These are phyloP conservation scores for Bubo blakistoni DNA, from an alignment of 2,113 vertebrate genomes.

Conservation along the genomic window DNA sequence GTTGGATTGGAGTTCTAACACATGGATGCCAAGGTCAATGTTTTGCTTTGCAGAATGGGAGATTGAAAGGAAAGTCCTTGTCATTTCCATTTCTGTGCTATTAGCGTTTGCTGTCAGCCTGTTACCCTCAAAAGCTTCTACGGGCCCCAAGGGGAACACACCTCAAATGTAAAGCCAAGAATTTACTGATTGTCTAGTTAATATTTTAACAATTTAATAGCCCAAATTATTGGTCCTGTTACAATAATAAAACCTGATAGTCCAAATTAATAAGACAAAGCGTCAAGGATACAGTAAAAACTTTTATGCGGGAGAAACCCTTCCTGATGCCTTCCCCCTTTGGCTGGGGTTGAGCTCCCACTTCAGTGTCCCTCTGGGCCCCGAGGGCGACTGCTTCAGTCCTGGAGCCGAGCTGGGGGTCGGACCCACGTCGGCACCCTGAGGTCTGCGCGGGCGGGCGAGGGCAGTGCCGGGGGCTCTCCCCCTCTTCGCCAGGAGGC, in stretches of 20 bases:
- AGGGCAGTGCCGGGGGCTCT: neutral
- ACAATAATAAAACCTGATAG: neutral
- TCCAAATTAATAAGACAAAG: neutral
- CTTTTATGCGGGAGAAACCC: neutral
- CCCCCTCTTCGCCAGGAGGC: neutral
- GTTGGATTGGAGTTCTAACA: neutral
- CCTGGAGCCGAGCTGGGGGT: rapidly evolving
- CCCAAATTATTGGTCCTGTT: neutral
- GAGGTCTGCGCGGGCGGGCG: rapidly evolving
- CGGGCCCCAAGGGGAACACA: neutral
- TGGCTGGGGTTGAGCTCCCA: neutral
- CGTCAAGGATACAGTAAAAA: neutral
- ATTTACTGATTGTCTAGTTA: neutral
- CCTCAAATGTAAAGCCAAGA: neutral
- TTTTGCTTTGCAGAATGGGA: neutral
- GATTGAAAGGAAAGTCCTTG: neutral
- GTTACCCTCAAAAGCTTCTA: neutral
- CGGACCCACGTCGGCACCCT: neutral
- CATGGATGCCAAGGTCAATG: rapidly evolving
- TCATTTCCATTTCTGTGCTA: neutral
- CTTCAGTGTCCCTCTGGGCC: neutral
- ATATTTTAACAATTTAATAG: neutral
- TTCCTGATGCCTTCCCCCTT: neutral
- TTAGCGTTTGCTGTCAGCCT: neutral
- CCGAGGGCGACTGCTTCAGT: no score